Conservation (phyloP, 2,888 invertebrate genomes). For the Synergus umbraculus region DNA sequence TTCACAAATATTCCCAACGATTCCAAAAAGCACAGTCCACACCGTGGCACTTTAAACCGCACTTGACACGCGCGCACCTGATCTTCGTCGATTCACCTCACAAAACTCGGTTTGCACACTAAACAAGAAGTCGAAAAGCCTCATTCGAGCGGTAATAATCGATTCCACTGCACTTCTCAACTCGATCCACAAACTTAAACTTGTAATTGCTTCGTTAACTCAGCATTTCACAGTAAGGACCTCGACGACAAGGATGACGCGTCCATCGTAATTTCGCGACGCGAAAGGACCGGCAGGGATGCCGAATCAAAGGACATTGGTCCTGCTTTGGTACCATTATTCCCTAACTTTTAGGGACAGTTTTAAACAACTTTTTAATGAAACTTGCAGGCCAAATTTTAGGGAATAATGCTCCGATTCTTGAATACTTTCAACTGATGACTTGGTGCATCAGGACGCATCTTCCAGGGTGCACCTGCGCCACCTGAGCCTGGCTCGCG, state of each 20-base stretch:
- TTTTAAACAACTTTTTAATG: not conserved
- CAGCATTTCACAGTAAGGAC: not conserved
- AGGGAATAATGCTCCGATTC: not conserved
- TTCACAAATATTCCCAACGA: constrained; percentile 1
- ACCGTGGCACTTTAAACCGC: constrained; percentile 1
- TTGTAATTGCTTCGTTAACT: constrained; percentile 26
- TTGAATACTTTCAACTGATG: not conserved
- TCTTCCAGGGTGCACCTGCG: constrained; percentile 57
- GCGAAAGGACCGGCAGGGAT: not conserved
- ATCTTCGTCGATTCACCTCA: constrained; percentile 15
- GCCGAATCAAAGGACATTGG: not conserved
- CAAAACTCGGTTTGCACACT: constrained; percentile 21
- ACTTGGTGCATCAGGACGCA: constrained; percentile 55
- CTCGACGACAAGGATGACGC: not conserved
- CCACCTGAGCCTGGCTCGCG: constrained; percentile 53
- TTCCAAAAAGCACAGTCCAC: constrained; percentile 4
- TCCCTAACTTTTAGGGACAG: not conserved
- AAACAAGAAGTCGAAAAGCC: constrained; percentile 26
- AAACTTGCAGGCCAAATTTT: not conserved
- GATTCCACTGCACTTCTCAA: constrained; percentile 24
- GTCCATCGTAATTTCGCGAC: constrained; percentile 5
- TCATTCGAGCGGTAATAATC: constrained; percentile 28
- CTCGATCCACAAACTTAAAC: not conserved
- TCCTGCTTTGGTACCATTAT: constrained; percentile 12
- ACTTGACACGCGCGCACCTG: constrained; percentile 24